These are phyloP conservation scores for Microctenopoma stevenorrisi DNA, from an alignment of 2,797 vertebrate species.

Conservation along the genomic window DNA sequence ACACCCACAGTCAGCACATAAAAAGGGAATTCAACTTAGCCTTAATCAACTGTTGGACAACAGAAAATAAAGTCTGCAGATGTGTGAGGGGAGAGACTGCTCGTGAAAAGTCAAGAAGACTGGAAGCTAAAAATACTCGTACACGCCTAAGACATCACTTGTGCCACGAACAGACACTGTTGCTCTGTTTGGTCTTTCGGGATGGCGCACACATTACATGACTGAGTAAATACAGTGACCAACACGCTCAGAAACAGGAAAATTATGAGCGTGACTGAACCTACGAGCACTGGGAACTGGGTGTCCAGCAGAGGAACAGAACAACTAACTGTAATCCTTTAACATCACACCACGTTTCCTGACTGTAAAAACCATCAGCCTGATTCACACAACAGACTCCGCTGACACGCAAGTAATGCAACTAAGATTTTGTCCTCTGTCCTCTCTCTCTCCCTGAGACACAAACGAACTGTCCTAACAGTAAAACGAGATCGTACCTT, in stretches of 20 bases:
- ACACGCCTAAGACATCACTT: too few relatives aligned
- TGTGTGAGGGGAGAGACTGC: neutral
- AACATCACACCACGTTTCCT: too few relatives aligned
- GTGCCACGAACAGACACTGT: neutral
- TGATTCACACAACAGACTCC: too few relatives aligned
- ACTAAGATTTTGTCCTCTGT: too few relatives aligned
- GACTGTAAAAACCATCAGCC: too few relatives aligned
- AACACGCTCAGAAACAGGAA: neutral
- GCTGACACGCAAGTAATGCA: too few relatives aligned
- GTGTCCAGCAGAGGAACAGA: too few relatives aligned
- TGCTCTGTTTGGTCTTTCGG: neutral
- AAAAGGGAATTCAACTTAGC: constrained; percentile 2
- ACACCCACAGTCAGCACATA: constrained; percentile 23
- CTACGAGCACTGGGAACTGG: neutral
- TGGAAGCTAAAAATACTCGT: neutral
- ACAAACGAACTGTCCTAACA: neutral
- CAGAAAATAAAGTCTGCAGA: constrained; percentile 15
- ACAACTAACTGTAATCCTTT: too few relatives aligned
- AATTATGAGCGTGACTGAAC: neutral
- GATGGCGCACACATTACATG: neutral
- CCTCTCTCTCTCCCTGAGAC: neutral
- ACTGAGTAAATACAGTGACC: too few relatives aligned
- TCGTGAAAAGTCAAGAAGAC: neutral
- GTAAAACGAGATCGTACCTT: constrained; percentile 84
- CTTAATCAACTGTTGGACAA: constrained; percentile 8